phyloP scores from a whole-genome alignment of 2,888 invertebrate species.

The Griposia aprilina region DNA sequence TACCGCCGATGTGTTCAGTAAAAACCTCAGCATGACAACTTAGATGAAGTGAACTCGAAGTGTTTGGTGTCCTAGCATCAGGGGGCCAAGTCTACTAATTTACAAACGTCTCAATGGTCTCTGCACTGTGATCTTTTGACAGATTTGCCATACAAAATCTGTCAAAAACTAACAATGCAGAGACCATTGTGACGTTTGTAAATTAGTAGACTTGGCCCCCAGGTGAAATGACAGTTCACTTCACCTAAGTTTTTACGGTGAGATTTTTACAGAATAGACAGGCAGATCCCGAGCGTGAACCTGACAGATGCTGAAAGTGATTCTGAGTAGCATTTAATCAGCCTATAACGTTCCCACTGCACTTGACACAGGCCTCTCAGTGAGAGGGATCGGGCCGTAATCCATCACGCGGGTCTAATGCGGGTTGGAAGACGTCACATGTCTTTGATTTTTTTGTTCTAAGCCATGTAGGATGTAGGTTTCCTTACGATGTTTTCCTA shows the following conservation, averaged over 20 bases:
- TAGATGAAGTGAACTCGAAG: background rate
- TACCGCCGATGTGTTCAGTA: too few species aligned
- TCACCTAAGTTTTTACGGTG: background rate
- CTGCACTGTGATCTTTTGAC: too few species aligned
- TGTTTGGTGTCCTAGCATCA: background rate
- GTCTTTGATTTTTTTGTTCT: background rate
- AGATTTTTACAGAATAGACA: background rate
- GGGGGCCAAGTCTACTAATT: too few species aligned
- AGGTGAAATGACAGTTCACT: background rate
- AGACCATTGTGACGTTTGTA: too few species aligned
- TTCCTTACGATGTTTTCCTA: background rate
- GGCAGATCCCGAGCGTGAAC: background rate
- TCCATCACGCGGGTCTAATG: background rate
- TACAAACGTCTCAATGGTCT: too few species aligned
- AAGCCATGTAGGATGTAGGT: background rate
- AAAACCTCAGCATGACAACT: too few species aligned
- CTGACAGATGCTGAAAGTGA: background rate
- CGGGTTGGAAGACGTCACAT: background rate
- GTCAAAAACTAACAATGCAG: too few species aligned
- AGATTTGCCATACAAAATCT: too few species aligned
- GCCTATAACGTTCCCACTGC: background rate
- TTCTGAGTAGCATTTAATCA: background rate
- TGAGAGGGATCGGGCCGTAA: too few species aligned
- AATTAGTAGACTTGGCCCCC: accelerated
- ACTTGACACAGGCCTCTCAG: background rate